Conservation (phyloP, 2,113 vertebrate genomes). For the Scopus umbretta region DNA sequence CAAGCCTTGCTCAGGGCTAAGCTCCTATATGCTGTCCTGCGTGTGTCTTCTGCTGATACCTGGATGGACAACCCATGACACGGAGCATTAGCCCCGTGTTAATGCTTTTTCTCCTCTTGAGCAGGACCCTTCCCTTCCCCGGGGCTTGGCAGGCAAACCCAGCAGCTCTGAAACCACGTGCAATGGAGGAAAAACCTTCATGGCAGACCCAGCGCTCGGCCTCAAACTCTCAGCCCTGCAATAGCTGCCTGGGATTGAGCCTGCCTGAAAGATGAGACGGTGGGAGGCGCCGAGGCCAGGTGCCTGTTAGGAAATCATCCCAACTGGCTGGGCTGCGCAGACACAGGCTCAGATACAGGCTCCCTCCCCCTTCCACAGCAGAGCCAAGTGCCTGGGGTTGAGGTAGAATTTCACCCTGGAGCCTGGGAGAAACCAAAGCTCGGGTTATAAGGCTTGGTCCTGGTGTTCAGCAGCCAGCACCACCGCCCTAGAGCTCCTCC, state of each 20-base stretch:
- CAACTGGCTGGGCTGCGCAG: background rate
- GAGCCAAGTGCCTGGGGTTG: background rate
- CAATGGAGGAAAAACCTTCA: background rate
- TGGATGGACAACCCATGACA: fast-evolving
- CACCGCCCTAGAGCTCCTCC: background rate
- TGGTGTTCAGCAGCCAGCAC: background rate
- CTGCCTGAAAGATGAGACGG: background rate
- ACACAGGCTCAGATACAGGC: background rate
- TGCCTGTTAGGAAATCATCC: background rate
- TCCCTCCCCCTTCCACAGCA: background rate
- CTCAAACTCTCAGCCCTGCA: background rate
- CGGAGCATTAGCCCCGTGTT: fast-evolving
- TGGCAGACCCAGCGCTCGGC: background rate
- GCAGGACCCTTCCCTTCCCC: background rate
- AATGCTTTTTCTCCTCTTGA: background rate
- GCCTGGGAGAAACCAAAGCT: background rate
- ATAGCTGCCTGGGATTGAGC: background rate
- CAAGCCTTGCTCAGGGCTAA: background rate
- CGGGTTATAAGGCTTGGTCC: background rate
- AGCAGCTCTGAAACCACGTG: background rate
- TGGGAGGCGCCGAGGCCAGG: background rate
- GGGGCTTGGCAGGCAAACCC: background rate
- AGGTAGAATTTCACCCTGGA: background rate
- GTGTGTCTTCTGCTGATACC: background rate
- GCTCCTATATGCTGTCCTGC: background rate